Evolutionary conservation across 2,113 vertebrate genomes (phyloP).

Genomic region (Cephalopterus ornatus): DNA sequence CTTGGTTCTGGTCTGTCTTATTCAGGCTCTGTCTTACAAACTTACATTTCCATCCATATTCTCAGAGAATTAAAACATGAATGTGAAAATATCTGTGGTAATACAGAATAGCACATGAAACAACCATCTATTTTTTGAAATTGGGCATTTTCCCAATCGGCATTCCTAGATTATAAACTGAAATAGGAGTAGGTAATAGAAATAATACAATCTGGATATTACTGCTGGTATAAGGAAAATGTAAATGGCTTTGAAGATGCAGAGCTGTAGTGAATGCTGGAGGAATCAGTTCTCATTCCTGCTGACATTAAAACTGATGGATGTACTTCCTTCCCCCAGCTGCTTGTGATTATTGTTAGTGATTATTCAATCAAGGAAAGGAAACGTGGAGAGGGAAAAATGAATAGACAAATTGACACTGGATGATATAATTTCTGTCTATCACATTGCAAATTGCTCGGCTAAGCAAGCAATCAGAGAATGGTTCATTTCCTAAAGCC

Average conservation of each 20-base stretch:
- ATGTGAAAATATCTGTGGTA: not conserved
- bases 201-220: not conserved
- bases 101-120: not conserved
- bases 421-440: constrained; percentile 56
- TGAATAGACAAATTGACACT: constrained; percentile 49
- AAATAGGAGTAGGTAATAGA: not conserved
- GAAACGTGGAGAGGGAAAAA: constrained; percentile 51
- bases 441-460: constrained; percentile 31
- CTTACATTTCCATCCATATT: not conserved
- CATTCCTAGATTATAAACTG: not conserved
- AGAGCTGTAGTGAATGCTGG: not conserved
- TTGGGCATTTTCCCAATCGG: not conserved
- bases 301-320: constrained; percentile 48
- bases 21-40: not conserved
- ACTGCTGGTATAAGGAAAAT: not conserved
- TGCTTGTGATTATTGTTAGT: constrained; percentile 55
- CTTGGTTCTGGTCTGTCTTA: not conserved
- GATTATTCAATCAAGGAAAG: constrained; percentile 61
- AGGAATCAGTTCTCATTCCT: constrained; percentile 32
- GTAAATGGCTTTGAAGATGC: not conserved
- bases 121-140: not conserved
- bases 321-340: constrained; percentile 59
- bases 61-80: not conserved
- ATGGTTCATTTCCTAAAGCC: constrained; percentile 50
- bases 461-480: constrained; percentile 56